Evolutionary conservation across 2,888 invertebrate species (phyloP).

Genomic region (Watsonalla binaria): DNA sequence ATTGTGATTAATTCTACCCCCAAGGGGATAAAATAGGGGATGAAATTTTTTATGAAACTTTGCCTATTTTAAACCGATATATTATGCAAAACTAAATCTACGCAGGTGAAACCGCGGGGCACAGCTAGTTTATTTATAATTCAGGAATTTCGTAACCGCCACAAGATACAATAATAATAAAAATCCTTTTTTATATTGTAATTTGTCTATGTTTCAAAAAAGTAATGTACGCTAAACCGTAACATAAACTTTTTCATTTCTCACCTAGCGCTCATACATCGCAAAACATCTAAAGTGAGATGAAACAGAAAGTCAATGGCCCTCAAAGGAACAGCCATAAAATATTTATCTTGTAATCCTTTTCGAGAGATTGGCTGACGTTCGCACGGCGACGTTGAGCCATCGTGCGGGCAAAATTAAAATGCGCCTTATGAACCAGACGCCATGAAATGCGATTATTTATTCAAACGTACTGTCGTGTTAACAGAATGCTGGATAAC

Average conservation of each 20-base stretch:
- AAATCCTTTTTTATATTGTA: too few relatives aligned
- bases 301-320: conserved; percentile 1
- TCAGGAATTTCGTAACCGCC: too few relatives aligned
- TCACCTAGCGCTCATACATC: background rate
- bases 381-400: conserved; percentile 26
- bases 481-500: background rate
- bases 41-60: too few relatives aligned
- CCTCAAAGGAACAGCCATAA: conserved; percentile 19
- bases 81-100: too few relatives aligned
- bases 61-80: too few relatives aligned
- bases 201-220: background rate
- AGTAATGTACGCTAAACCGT: conserved; percentile 4
- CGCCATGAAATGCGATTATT: conserved; percentile 12
- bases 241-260: conserved; percentile 5
- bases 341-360: conserved; percentile 40
- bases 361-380: conserved; percentile 33
- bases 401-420: conserved; percentile 13
- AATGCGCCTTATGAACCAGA: conserved; percentile 4
- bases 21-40: too few relatives aligned
- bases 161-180: too few relatives aligned
- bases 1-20: too few relatives aligned
- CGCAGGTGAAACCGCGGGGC: too few relatives aligned
- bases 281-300: background rate
- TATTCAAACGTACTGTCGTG: conserved; percentile 10
- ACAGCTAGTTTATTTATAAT: too few relatives aligned